Evolutionary conservation across 2,113 vertebrate species (phyloP), one percentile per base, ranked within the genome.

Genomic region (Elaphurus davidianus): DNA sequence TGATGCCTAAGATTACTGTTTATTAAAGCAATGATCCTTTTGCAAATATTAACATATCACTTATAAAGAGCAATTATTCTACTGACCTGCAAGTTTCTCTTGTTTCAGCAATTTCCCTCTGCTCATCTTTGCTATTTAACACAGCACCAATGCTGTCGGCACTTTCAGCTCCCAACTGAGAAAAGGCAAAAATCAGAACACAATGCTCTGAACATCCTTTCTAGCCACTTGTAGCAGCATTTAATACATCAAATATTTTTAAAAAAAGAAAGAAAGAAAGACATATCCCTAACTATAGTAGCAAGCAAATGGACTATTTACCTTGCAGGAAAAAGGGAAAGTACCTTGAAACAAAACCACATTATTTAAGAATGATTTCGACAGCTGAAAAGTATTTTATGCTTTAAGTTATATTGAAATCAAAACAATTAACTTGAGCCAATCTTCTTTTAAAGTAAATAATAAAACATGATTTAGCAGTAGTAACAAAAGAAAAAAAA

Each of bases 81-180:
- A 98, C 99, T 87, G 86, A 99, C 99, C 99, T 99, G 98, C 99
- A 99, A 0, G 99, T 99, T 98, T 99, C 99, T 97, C 99, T 99
- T 0, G 99, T 99, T 86, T 99, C 99, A 17, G 99, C 99, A 16
- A 99, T 99, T 98, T 99, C 99, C 67, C 99, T 99, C 91, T 99
- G 99, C 62, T 99, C 99, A 93, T 99, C 99, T 97, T 99, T 99
- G 92, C 99, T 99, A 98, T 99, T 99, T 6, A 99, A 98, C 86
- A 99, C 99, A 14, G 99, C 99, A 12, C 99, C 99, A 30, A 99
- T 99, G 40, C 99, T 99, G 97, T 99, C 99, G 0, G 99, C 99
- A 94, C 99, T 99, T 92, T 99, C 99, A 12, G 99, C 99, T 97
- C 99, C 99, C 86, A 99, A n/a, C 99, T 99, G 97, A 27, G 90